Evolutionary conservation across 2,797 vertebrate genomes (phyloP).

Genomic region (Sus cebifrons): DNA sequence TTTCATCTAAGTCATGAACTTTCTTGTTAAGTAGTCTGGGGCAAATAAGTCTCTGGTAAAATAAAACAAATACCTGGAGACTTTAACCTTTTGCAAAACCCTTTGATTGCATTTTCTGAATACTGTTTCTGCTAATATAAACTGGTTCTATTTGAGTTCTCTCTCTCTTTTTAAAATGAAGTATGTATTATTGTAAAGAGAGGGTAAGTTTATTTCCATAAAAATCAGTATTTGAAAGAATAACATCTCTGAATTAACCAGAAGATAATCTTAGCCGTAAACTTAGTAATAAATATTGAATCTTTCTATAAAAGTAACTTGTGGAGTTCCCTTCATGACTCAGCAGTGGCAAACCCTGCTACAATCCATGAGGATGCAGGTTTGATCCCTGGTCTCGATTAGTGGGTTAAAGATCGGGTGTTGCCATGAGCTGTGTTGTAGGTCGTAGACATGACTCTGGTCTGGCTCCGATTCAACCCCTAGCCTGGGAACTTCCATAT

Average conservation of each 20-base stretch:
- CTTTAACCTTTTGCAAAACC: conserved; percentile 27
- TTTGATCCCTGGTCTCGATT: too few species aligned
- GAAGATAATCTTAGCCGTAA: conserved; percentile 54
- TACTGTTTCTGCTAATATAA: conserved; percentile 41
- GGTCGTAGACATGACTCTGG: too few species aligned
- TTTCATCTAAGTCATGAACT: conserved; percentile 43
- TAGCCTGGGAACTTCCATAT: too few species aligned
- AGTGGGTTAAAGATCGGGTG: too few species aligned
- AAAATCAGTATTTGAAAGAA: conserved; percentile 40
- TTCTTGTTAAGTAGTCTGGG: conserved; percentile 42
- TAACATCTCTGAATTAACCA: conserved; percentile 61
- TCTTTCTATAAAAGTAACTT: conserved; percentile 57
- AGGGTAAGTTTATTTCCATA: neutral
- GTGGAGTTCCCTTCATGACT: too few species aligned
- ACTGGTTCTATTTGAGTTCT: neutral
- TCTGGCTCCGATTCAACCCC: too few species aligned
- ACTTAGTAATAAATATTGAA: conserved; percentile 19
- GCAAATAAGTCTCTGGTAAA: conserved; percentile 7
- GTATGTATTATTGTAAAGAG: conserved; percentile 57
- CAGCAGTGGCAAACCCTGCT: too few species aligned
- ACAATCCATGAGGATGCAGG: too few species aligned
- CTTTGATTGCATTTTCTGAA: conserved; percentile 11
- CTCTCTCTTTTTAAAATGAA: neutral
- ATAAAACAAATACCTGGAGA: conserved; percentile 5
- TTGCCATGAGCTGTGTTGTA: too few species aligned